Base-by-base conservation (phyloP, 1,140 invertebrate genomes). In the Apis dorsata region DNA sequence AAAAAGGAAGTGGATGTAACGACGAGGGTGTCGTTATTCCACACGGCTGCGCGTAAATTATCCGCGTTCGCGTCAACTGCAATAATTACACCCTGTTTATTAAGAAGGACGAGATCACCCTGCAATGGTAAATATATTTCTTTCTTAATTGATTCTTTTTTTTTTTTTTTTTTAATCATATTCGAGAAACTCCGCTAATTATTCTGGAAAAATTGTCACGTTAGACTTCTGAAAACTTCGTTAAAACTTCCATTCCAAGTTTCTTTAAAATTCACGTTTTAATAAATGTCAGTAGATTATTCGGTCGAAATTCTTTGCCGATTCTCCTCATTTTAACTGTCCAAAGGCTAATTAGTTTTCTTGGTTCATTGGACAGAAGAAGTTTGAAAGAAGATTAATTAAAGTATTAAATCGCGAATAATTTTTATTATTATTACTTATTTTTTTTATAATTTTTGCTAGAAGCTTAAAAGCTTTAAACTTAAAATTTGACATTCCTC, bases 21-120 rank as follows among this genome's bases (percentile, higher is more conserved):
- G 65, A 19, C 17, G 34, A 68, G 65, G 17, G 5, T 49, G n/a
- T 63, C n/a, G 17, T 63, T 63, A 65, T 65, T 76, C 74, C 12
- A 63, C 44, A 28, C 49, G 15, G 3, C 44, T 19, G 59, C 49
- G 4, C 15, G 17, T 4, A 28, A 76, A 76, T 76, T 63, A 53
- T 19, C 9, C 13, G 13, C 15, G 4, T 2, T 17, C 21, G n/a
- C 17, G n/a, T 13, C 17, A 28, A 28, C 11, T 60, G 49, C n/a
- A 28, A 76, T 76, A 28, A 76, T 76, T 63, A 19, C 10, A 5
- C 44, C 19, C n/a, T 76, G 74, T 76, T 63, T 76, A 76, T 76
- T 63, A 76, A 63, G 24, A 17, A 63, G 53, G 60, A 63, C 12
- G 73, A 51, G n/a, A 24, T n/a, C 51, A 10, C 17, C 19, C 19